A percentile compares a stretch with the other conserved stretches of the same genome.
Evolutionary conservation across 2,797 vertebrate genomes (phyloP).

Genomic region (Pseudopleuronectes americanus): DNA sequence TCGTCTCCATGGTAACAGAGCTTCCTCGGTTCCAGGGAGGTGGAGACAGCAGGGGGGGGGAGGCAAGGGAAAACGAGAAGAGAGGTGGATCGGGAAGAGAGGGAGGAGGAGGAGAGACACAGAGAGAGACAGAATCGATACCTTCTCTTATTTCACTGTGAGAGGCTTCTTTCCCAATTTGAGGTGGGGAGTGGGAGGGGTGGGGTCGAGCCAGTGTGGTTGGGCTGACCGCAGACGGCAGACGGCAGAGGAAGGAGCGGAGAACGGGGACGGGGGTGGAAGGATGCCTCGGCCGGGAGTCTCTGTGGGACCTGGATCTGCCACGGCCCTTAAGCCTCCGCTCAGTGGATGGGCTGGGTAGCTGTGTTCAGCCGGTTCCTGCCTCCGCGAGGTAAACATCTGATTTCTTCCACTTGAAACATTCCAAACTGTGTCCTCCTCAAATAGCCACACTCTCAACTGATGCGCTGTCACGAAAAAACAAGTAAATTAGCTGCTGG

Average conservation of each 20-base stretch:
- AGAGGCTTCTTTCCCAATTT: constrained; percentile 21
- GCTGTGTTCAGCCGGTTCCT: constrained; percentile 27
- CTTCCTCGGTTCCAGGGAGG: constrained; percentile 80
- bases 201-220: constrained; percentile 3
- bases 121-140: constrained; percentile 52
- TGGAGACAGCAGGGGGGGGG: constrained; percentile 60
- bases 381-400: constrained; percentile 58
- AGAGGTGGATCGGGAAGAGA: constrained; percentile 40
- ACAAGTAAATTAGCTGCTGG: constrained; percentile 5
- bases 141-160: constrained; percentile 54
- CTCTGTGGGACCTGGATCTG: constrained; percentile 55
- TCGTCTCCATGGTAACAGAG: constrained; percentile 91
- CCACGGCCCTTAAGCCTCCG: constrained; percentile 29
- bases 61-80: constrained; percentile 20
- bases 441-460: too few species aligned
- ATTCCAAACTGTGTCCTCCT: not conserved
- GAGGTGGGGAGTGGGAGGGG: not conserved
- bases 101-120: constrained; percentile 10
- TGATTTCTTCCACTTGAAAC: not conserved
- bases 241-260: constrained; percentile 20
- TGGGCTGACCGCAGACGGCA: constrained; percentile 11
- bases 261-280: constrained; percentile 24
- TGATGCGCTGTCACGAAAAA: not conserved
- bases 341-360: constrained; percentile 29
- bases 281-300: constrained; percentile 42